Evolutionary conservation across 2,888 invertebrate genomes (phyloP), one percentile per base, ranked within the genome.

Genomic region (Cantharis lateralis): DNA sequence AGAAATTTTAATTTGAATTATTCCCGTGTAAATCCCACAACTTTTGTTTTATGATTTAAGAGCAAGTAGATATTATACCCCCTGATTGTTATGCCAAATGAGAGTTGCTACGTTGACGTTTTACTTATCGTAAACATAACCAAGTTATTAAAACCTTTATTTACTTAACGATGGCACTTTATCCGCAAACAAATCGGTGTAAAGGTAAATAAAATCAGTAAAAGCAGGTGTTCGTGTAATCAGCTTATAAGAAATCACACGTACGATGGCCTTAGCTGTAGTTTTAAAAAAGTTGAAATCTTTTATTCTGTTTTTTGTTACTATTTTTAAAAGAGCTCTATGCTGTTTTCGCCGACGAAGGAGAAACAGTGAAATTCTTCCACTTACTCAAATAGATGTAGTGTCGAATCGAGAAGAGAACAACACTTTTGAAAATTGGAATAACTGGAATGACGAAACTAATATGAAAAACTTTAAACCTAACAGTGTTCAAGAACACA

Each of bases 371-470:
- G 91, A 91, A 78, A 88, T 89, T 0, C 91, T 91, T 71, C 90
- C 91, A 0, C 87, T 93, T 15, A 91, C 91, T 5, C 89, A 90
- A 62, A 89, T 92, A 4, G 91, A 90, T 72, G 90, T 92, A 15
- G 87, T 91, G 64, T 88, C 89, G 4, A 89, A 88, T 78, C 82
- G 86, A 68, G 82, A 79, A 15, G 73, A 71, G 11, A 69, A 76
- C n/a, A 73, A 71, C 16, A 88, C 89, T 68, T 80, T 85, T 5
- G 87, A 89, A 74, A 88, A 90, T 81, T 93, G 93, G 93, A 90
- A 90, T 80, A 90, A 90, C 15, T 93, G 93, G 93, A 91, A 91
- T 78, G 91, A 92, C 78, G 89, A 89, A 81, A 89, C 89, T 9
- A 87, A 88, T 0, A 76, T 80, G 61, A 74, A 79, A 70, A 82